Evolutionary conservation across 2,113 vertebrate species (phyloP).

Genomic region (Pica pica): DNA sequence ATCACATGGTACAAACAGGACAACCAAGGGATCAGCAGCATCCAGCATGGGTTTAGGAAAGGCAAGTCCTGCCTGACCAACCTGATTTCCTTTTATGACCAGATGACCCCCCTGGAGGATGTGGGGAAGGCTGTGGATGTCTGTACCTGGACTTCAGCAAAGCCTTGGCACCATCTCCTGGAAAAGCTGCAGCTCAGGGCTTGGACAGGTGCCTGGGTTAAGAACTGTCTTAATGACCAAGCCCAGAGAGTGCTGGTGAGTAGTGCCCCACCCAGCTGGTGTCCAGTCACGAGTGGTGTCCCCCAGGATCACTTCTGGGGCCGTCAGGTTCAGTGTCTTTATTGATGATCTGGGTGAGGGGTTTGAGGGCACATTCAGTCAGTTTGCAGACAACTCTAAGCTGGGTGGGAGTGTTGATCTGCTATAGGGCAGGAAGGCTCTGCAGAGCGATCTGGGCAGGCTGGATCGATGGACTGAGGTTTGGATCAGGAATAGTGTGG

Average conservation of each 20-base stretch:
- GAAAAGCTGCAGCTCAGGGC: background rate
- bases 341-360: background rate
- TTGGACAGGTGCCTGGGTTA: background rate
- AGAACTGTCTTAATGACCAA: background rate
- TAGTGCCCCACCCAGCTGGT: background rate
- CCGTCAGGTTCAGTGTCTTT: background rate
- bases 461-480: background rate
- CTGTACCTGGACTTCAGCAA: background rate
- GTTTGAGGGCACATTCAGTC: background rate
- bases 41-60: background rate
- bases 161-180: background rate
- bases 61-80: background rate
- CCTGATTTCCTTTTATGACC: background rate
- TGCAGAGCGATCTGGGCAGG: background rate
- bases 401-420: background rate
- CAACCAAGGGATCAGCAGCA: background rate
- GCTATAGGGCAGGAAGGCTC: background rate
- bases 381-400: rapidly evolving
- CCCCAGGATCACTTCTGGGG: background rate
- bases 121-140: background rate
- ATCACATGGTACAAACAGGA: background rate
- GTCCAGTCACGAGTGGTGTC: background rate
- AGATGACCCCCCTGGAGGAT: background rate
- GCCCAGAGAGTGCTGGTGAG: background rate
- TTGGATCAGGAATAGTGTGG: background rate